Percentiles rank a stretch among this genome's conserved stretches.
Conservation (phyloP, 2,888 invertebrate genomes). For the Amorpha juglandis region DNA sequence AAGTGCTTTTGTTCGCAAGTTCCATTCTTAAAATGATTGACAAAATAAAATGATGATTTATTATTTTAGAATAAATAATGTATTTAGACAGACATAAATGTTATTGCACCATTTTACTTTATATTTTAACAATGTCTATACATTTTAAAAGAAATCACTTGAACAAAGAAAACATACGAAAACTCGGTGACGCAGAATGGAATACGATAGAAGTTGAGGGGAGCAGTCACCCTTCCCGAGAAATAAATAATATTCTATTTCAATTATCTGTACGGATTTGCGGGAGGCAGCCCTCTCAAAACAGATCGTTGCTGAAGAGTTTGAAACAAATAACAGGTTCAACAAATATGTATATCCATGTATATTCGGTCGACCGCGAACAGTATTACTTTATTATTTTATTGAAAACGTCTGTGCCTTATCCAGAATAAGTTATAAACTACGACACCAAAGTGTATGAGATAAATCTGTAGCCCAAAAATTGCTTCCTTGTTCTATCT, state of each 20-base stretch:
- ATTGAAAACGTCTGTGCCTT: not conserved
- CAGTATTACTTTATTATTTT: not conserved
- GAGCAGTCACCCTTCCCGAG: constrained; percentile 43
- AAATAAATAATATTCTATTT: constrained; percentile 57
- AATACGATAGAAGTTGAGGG: not conserved
- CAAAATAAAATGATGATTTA: not conserved
- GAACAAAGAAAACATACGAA: constrained; percentile 3
- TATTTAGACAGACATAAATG: not conserved
- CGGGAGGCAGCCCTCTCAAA: constrained; percentile 50
- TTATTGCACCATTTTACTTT: not conserved
- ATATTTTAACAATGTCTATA: not conserved
- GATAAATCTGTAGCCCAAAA: no score
- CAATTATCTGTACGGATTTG: constrained; percentile 63
- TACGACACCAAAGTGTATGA: no score
- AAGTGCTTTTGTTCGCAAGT: not conserved
- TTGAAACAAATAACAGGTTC: constrained; percentile 44
- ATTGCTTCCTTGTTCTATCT: no score
- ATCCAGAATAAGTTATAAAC: no score
- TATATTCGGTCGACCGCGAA: not conserved
- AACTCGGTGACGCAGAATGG: constrained; percentile 2
- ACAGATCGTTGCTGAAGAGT: constrained; percentile 45
- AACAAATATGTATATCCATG: not conserved
- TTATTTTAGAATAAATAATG: not conserved
- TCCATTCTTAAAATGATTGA: not conserved
- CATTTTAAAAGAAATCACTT: constrained; percentile 13